Percentiles rank a stretch among this genome's conserved stretches.
Evolutionary conservation across 1,140 invertebrate genomes (phyloP).

Genomic region (Campodea augens): DNA sequence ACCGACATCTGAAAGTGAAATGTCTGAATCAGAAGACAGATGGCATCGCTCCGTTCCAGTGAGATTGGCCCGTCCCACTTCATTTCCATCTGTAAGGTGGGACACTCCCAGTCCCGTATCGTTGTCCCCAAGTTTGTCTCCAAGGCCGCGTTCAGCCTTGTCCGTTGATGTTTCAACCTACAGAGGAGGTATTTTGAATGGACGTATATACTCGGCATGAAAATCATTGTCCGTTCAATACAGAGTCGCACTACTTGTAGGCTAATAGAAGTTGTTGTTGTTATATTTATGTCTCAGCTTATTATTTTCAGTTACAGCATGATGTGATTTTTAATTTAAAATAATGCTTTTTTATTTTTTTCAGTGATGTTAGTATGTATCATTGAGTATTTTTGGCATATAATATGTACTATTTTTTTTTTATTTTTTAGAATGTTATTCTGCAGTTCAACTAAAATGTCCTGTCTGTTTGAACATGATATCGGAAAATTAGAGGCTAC

Average conservation of each 20-base stretch:
- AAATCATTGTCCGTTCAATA: constrained; percentile 44
- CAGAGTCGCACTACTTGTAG: constrained; percentile 53
- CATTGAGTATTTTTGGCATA: neutral
- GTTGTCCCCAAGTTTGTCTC: constrained; percentile 31
- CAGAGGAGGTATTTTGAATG: neutral
- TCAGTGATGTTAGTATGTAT: neutral
- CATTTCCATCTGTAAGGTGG: constrained; percentile 20
- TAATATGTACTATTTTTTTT: neutral
- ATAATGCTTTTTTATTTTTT: too few relatives aligned
- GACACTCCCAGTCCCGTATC: constrained; percentile 36
- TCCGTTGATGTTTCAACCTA: neutral
- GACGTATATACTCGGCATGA: constrained; percentile 60
- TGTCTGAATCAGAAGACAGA: constrained; percentile 31
- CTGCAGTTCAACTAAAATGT: too few relatives aligned
- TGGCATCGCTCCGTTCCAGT: constrained; percentile 10
- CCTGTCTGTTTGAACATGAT: too few relatives aligned
- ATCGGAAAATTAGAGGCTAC: too few relatives aligned
- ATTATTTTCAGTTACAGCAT: neutral
- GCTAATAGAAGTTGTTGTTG: too few relatives aligned
- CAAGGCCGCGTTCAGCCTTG: constrained; percentile 23
- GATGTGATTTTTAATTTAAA: neutral
- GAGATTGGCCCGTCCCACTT: constrained; percentile 4
- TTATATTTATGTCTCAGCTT: too few relatives aligned
- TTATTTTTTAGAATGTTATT: too few relatives aligned
- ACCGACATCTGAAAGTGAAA: constrained; percentile 39